phyloP scores from a whole-genome alignment of 2,113 vertebrate species.

The Oplegnathus fasciatus region DNA sequence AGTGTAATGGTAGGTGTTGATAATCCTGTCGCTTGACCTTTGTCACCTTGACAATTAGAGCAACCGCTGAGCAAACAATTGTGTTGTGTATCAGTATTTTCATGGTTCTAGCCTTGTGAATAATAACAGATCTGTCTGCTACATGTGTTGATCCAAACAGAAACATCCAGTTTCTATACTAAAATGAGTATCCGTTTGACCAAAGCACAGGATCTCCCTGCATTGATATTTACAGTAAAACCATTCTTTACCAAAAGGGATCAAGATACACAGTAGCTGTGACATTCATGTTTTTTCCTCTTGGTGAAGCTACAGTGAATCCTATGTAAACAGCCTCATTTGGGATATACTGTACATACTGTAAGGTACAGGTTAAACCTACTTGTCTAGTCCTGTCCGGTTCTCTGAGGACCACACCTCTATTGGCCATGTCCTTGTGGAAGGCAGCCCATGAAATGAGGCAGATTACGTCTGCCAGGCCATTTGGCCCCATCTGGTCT shows the following conservation, averaged over 20 bases:
- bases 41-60: background rate
- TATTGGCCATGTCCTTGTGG: background rate
- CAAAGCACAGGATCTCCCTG: background rate
- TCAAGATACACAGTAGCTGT: background rate
- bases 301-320: too few species aligned
- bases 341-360: background rate
- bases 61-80: background rate
- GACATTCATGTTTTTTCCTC: too few species aligned
- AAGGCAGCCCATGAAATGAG: conserved; percentile 30
- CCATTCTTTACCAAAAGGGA: background rate
- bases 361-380: background rate
- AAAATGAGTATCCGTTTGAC: background rate
- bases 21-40: background rate
- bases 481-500: conserved; percentile 48
- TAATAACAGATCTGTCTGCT: background rate
- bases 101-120: background rate
- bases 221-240: background rate
- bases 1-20: background rate
- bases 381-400: background rate
- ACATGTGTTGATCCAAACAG: background rate
- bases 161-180: background rate
- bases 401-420: conserved; percentile 5
- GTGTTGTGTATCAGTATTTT: background rate
- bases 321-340: background rate
- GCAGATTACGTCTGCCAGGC: conserved; percentile 3